These are phyloP conservation scores for Hippocampus zosterae DNA, from an alignment of 2,113 vertebrate species.

Conservation along the genomic window DNA sequence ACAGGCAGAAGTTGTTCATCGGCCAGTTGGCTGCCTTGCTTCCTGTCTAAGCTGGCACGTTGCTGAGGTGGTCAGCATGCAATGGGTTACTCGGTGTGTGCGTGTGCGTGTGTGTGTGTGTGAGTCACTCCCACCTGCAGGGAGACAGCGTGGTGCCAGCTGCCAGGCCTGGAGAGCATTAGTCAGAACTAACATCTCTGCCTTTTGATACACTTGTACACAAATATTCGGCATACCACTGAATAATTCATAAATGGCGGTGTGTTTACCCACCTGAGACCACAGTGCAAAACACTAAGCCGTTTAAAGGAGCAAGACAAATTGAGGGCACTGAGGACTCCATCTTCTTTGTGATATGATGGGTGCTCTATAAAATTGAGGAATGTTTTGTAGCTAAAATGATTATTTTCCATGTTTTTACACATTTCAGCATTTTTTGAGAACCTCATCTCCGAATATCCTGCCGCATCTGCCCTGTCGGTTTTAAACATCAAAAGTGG, in stretches of 20 bases:
- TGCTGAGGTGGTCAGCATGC: constrained; percentile 49
- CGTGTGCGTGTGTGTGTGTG: constrained; percentile 46
- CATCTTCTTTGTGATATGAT: no score
- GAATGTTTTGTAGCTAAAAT: no score
- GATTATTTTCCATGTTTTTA: background rate
- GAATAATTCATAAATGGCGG: constrained; percentile 48
- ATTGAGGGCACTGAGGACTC: background rate
- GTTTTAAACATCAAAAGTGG: background rate
- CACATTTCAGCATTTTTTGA: background rate
- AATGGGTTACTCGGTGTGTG: constrained; percentile 48
- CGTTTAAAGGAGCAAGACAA: background rate
- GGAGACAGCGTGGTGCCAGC: constrained; percentile 60
- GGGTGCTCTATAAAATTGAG: no score
- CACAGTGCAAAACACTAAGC: background rate
- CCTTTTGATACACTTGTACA: constrained; percentile 44
- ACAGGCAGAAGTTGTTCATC: constrained; percentile 48
- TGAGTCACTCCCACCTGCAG: constrained; percentile 71
- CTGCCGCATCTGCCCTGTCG: background rate
- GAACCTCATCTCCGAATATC: background rate
- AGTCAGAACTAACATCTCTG: constrained; percentile 56
- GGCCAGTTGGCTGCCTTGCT: constrained; percentile 59
- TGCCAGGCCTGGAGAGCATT: constrained; percentile 68
- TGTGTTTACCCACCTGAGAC: background rate
- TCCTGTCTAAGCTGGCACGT: constrained; percentile 47
- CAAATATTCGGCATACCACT: constrained; percentile 33